Evolutionary conservation across 2,113 vertebrate genomes (phyloP).

Genomic region (Eptesicus fuscus): DNA sequence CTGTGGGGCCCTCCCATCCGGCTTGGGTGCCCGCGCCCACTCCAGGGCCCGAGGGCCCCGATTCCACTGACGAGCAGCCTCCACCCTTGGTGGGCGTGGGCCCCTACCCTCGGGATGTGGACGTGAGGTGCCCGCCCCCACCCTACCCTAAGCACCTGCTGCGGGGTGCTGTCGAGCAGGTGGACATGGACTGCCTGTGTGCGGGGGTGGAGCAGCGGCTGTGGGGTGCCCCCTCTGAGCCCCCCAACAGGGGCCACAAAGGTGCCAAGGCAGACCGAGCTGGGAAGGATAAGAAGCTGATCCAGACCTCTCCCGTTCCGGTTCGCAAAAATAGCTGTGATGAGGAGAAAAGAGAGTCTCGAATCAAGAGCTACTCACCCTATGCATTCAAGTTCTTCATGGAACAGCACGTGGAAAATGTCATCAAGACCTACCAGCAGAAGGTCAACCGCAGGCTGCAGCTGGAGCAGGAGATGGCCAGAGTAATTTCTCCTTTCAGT

Average conservation of each 20-base stretch:
- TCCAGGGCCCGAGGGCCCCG: constrained; percentile 75
- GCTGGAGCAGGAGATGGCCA: constrained; percentile 98
- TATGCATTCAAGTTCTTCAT: constrained; percentile 99
- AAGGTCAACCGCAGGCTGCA: constrained; percentile 95
- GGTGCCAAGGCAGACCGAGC: constrained; percentile 81
- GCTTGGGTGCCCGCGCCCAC: constrained; percentile 90
- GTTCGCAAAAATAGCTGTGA: constrained; percentile 92
- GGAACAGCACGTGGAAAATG: constrained; percentile 98
- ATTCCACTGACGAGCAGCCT: constrained; percentile 85
- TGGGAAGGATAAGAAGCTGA: constrained; percentile 96
- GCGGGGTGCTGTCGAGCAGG: constrained; percentile 83
- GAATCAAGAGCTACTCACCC: constrained; percentile 98
- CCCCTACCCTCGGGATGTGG: constrained; percentile 84
- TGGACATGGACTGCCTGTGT: constrained; percentile 80
- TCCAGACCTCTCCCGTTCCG: constrained; percentile 95
- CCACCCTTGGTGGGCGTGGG: constrained; percentile 82
- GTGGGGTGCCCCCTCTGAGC: constrained; percentile 76
- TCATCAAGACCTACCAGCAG: constrained; percentile 98
- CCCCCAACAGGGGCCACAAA: constrained; percentile 80
- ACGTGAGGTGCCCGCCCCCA: constrained; percentile 91
- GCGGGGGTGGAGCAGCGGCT: constrained; percentile 83
- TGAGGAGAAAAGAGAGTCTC: constrained; percentile 96
- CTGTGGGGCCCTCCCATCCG: constrained; percentile 95
- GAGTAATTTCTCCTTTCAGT: constrained; percentile 81
- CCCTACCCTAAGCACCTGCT: constrained; percentile 94